phyloP scores from a whole-genome alignment of 2,113 vertebrate genomes.

The Cebidichthys violaceus region DNA sequence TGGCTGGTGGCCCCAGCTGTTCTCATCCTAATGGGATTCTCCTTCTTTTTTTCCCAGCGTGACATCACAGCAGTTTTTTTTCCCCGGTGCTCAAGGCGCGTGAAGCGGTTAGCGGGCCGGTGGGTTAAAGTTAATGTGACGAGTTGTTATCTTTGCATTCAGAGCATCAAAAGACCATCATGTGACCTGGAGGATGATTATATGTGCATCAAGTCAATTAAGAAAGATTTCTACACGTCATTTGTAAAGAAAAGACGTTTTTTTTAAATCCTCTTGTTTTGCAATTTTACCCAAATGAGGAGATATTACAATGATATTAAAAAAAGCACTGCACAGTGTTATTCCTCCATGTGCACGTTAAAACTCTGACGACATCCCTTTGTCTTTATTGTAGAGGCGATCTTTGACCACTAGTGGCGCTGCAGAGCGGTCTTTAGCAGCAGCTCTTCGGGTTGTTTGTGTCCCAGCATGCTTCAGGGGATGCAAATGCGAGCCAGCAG shows the following conservation, averaged over 20 bases:
- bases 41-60: constrained; percentile 22
- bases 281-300: not conserved
- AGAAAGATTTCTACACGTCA: not conserved
- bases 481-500: too few relatives aligned
- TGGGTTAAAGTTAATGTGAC: too few relatives aligned
- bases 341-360: too few relatives aligned
- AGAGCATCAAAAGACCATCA: not conserved
- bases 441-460: too few relatives aligned
- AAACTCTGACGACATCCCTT: too few relatives aligned
- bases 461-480: too few relatives aligned
- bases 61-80: constrained; percentile 11
- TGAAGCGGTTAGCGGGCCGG: not conserved
- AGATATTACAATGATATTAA: not conserved
- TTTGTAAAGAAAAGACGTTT: not conserved
- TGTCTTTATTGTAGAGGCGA: too few relatives aligned
- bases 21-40: constrained; percentile 38
- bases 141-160: too few relatives aligned
- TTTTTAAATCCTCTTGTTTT: not conserved
- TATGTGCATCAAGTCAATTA: not conserved
- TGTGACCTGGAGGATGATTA: not conserved
- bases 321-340: too few relatives aligned
- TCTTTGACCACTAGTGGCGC: too few relatives aligned
- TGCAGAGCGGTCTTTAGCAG: too few relatives aligned
- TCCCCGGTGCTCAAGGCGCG: not conserved
- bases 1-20: constrained; percentile 42